Conservation (phyloP, 1,140 invertebrate species). For the Eulimnadia texana region DNA sequence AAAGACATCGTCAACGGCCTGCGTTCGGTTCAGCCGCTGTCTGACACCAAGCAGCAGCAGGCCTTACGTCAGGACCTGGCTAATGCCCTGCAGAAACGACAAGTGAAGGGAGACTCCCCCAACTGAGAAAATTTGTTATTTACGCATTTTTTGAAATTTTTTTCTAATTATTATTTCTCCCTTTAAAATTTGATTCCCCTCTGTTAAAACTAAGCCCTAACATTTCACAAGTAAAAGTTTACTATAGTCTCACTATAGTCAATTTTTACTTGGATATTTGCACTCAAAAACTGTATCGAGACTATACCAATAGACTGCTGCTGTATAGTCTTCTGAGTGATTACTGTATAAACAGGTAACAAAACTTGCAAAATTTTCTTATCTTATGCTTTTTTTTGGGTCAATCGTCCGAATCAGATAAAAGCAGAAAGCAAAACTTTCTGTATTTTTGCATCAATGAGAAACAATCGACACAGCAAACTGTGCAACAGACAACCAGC, state of each 20-base stretch:
- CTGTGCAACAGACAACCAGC: neutral
- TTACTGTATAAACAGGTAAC: no score
- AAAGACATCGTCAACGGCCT: slow-evolving; percentile 97
- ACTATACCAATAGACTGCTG: no score
- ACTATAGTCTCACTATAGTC: no score
- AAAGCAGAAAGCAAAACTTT: neutral
- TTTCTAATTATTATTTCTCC: neutral
- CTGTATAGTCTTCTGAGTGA: no score
- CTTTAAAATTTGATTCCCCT: neutral
- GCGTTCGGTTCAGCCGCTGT: slow-evolving; percentile 67
- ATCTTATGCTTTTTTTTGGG: no score
- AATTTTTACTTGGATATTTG: no score
- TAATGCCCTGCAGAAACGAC: slow-evolving; percentile 58
- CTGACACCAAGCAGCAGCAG: slow-evolving; percentile 65
- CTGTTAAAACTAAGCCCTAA: no score
- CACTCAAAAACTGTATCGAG: no score
- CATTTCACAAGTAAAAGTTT: no score
- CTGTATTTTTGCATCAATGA: neutral
- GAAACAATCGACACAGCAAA: neutral
- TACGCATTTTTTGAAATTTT: neutral
- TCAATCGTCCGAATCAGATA: no score
- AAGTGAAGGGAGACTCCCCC: slow-evolving; percentile 33
- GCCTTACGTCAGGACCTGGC: slow-evolving; percentile 75
- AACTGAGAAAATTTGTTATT: slow-evolving; percentile 4
- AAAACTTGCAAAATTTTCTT: no score